Evolutionary conservation across 2,113 vertebrate species (phyloP).

Genomic region (Thomomys bottae): DNA sequence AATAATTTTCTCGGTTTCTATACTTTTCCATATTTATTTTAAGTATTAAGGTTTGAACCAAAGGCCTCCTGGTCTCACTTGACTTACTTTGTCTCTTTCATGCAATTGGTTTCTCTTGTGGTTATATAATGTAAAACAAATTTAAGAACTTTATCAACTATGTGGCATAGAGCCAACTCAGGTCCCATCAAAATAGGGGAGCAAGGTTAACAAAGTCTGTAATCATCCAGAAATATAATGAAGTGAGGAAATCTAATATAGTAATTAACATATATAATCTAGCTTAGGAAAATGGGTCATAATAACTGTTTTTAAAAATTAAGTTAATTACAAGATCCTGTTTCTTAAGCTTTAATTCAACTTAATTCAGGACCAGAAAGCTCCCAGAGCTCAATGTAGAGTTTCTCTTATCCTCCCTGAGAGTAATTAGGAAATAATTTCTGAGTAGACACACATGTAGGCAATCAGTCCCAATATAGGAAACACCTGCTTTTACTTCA

Average conservation of each 20-base stretch:
- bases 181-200: constrained; percentile 14
- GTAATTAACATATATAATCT: constrained; percentile 58
- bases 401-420: constrained; percentile 57
- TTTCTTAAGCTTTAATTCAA: constrained; percentile 68
- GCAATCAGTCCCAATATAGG: constrained; percentile 80
- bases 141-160: background rate
- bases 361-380: constrained; percentile 43
- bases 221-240: constrained; percentile 20
- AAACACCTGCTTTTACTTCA: constrained; percentile 86
- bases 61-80: no score
- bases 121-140: background rate
- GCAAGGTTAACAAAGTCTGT: constrained; percentile 24
- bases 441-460: constrained; percentile 81
- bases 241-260: constrained; percentile 44
- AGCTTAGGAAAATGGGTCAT: constrained; percentile 48
- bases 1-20: background rate
- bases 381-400: constrained; percentile 39
- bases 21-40: background rate
- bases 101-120: constrained; percentile 18
- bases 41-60: no score
- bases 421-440: constrained; percentile 67
- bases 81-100: background rate
- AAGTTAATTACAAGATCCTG: constrained; percentile 69
- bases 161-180: background rate
- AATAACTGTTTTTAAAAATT: constrained; percentile 51